Evolutionary conservation across 2,888 invertebrate species (phyloP), one percentile per base, ranked within the genome.

Genomic region (Thereva unica): DNA sequence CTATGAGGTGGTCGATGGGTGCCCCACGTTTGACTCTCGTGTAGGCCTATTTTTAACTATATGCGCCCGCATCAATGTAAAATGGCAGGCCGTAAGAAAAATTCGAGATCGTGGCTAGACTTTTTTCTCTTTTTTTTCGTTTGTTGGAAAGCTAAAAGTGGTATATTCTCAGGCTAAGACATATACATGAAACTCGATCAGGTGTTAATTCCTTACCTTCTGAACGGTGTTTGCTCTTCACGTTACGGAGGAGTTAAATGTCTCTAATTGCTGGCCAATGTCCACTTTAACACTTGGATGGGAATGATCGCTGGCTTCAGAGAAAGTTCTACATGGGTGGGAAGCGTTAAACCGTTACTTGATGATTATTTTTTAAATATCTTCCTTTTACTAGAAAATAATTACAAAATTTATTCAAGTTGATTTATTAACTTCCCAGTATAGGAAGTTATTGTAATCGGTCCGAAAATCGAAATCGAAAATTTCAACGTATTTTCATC

Each of bases 121-220:
- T 23, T 23, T 23, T 23, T 23, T 9, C 54, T 55, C 41, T 59
- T 45, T 59, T 45, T 23, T 8, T 10, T 10, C 8, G 8, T 10
- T 38, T 3, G 6, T 12, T 9, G 10, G 49, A 35, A 59, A 59
- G 38, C 49, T 12, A 8, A 23, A 23, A 23, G 23, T 23, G 23
- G 23, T 1, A 23, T 23, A 23, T 23, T 23, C 49, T 9, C 5
- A 34, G 59, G 12, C 37, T 10, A 42, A 64, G 52, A 41, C 53
- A 64, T 23, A n/a, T n/a, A 47, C 66, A 37, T 47, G 47, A 49
- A 49, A 56, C 41, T 47, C 37, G 47, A 63, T 55, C 67, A 67
- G 67, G 67, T 67, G 67, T 55, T 67, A 67, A 67, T 67, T 63
- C 63, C 47, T 41, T 8, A 12, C 38, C 52, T 61, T 54, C n/a